Evolutionary conservation across 2,113 vertebrate genomes (phyloP), one percentile per base, ranked within the genome.

Genomic region (Amblyornis subalaris): DNA sequence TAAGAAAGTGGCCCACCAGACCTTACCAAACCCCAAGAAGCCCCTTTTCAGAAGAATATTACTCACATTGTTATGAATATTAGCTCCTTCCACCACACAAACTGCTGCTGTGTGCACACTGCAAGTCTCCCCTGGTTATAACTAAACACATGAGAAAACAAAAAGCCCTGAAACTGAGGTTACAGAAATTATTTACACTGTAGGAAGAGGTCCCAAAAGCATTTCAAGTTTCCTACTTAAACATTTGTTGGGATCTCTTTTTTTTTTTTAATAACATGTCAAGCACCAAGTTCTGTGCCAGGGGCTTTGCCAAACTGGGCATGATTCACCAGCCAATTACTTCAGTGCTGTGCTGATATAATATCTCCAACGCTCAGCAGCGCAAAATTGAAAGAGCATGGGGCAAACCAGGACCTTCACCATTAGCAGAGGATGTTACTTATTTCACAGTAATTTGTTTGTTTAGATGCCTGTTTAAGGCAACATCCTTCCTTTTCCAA

Each of bases 391-490:
- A 60, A 75, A 35, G 1, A n/a, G 24, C 3, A 13, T 5, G 31
- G 23, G 50, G 51, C 2, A 10, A 62, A 57, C 6, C 12, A 25
- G 10, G 17, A 29, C 15, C 36, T 62, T 48, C 76, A 64, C 22
- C 31, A 4, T 24, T 44, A 80, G 17, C 23, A n/a, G 28, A 40
- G 75, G 85, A 69, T 66, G 54, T 86, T 90, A 71, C 62, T 23
- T 81, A 69, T 91, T 95, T 90, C 92, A 38, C 76, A 66, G 84
- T 55, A 76, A 88, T 65, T 45, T 84, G 2, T 88, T 95, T 94
- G 80, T 94, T 96, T 89, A 89, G 78, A 93, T 82, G 78, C 65
- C 26, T 69, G 90, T 95, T 94, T 86, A 87, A 96, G 65, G 85
- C 66, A 78, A 82, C 93, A 86, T 55, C 54, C 80, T 88, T 77